Conservation (phyloP, 2,797 vertebrate genomes). For the Enteromius anoplus region DNA sequence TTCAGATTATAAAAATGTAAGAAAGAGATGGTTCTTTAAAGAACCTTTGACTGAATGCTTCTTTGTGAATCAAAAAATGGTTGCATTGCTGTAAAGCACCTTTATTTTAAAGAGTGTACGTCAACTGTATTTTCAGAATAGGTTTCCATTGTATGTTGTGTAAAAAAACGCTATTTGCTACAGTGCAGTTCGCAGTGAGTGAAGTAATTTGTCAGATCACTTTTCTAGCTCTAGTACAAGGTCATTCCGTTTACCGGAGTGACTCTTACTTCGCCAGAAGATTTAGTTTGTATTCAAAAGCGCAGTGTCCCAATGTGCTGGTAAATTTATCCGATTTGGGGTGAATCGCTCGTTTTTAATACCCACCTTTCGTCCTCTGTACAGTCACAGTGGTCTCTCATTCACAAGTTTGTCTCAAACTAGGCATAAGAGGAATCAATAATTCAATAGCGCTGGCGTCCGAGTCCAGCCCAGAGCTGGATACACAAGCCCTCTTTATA, state of each 20-base stretch:
- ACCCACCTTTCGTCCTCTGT: conserved; percentile 49
- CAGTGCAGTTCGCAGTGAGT: neutral
- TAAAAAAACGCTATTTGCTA: neutral
- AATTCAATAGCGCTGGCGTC: conserved; percentile 84
- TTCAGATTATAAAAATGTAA: neutral
- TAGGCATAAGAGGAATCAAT: conserved; percentile 77
- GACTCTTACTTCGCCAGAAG: conserved; percentile 2
- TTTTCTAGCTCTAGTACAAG: conserved; percentile 11
- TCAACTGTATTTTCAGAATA: neutral
- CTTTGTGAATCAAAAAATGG: neutral
- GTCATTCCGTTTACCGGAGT: neutral
- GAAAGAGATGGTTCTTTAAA: neutral
- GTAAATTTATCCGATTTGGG: conserved; percentile 33
- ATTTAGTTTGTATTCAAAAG: neutral
- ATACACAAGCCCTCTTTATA: conserved; percentile 70
- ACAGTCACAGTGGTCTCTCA: conserved; percentile 60
- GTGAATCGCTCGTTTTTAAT: conserved; percentile 58
- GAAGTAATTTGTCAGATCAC: neutral
- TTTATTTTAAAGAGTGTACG: neutral
- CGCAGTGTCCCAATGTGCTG: neutral
- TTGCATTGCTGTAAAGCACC: neutral
- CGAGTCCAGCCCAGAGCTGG: conserved; percentile 71
- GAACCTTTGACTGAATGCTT: neutral
- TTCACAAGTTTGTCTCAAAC: conserved; percentile 74
- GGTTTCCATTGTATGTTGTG: neutral